Conservation (phyloP, 1,140 invertebrate species). For the Bombus pascuorum region DNA sequence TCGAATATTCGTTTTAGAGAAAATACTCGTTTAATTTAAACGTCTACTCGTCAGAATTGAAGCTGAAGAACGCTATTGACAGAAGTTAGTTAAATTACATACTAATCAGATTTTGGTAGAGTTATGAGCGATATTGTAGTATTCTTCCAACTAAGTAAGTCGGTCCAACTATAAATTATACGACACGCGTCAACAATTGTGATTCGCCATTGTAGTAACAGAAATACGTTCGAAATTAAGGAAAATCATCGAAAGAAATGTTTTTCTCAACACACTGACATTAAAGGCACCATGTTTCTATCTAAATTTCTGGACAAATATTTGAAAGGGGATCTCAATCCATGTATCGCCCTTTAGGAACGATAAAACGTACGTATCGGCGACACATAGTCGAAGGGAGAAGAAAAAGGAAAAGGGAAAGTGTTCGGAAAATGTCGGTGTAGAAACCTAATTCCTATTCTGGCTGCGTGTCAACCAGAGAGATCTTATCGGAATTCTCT, state of each 20-base stretch:
- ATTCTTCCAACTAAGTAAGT: no score
- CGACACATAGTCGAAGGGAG: not conserved
- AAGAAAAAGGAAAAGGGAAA: not conserved
- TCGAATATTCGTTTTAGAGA: not conserved
- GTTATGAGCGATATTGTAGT: no score
- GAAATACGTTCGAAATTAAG: not conserved
- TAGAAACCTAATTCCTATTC: conserved; percentile 34
- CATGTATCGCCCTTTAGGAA: not conserved
- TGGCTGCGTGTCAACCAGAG: not conserved
- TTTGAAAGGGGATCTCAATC: not conserved
- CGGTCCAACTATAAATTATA: no score
- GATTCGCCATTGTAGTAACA: not conserved
- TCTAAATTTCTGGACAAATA: not conserved
- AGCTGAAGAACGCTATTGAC: no score
- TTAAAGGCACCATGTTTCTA: not conserved
- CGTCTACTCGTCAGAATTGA: no score
- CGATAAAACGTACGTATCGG: conserved; percentile 17
- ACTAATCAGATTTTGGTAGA: no score
- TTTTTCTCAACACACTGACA: no score
- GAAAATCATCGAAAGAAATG: not conserved
- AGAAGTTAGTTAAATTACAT: no score
- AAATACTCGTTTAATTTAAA: not conserved
- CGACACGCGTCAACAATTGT: not conserved
- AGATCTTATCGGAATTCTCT: conserved; percentile 29
- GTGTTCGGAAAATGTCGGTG: not conserved